Evolutionary conservation across 2,888 invertebrate genomes (phyloP).

Genomic region (Limnephilus marmoratus): DNA sequence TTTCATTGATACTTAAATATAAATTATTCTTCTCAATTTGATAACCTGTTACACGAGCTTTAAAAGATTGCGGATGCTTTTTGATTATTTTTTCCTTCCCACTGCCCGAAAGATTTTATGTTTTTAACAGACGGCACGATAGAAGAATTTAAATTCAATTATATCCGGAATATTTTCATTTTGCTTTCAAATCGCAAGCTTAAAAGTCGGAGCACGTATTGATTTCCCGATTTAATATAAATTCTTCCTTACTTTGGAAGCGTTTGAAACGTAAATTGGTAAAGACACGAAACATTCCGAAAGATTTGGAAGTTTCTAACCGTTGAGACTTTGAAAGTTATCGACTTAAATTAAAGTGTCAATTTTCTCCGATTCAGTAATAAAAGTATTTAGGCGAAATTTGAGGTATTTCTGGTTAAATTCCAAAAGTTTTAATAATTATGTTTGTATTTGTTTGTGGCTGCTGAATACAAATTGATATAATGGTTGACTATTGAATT

Average conservation of each 20-base stretch:
- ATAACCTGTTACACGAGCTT: not conserved
- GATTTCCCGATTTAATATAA: not conserved
- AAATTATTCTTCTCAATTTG: not conserved
- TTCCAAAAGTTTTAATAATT: not conserved
- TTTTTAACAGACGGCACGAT: not conserved
- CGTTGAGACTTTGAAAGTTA: not conserved
- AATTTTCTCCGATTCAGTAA: not conserved
- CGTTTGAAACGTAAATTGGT: not conserved
- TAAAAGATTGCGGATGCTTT: not conserved
- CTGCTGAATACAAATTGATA: not conserved
- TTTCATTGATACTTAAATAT: not conserved
- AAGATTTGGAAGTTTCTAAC: conserved; percentile 2
- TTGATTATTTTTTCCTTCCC: not conserved
- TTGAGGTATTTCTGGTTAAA: not conserved
- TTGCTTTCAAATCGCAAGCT: not conserved
- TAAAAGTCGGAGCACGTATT: not conserved
- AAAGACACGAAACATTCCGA: not conserved
- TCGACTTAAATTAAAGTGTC: not conserved
- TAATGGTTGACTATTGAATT: not conserved
- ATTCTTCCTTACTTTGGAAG: not conserved
- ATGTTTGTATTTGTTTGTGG: not conserved
- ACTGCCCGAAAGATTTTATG: not conserved
- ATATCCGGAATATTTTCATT: not conserved
- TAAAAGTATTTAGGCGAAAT: not conserved
- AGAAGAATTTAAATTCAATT: not conserved